Evolutionary conservation across 2,888 invertebrate species (phyloP).

Genomic region (Meganola albula): DNA sequence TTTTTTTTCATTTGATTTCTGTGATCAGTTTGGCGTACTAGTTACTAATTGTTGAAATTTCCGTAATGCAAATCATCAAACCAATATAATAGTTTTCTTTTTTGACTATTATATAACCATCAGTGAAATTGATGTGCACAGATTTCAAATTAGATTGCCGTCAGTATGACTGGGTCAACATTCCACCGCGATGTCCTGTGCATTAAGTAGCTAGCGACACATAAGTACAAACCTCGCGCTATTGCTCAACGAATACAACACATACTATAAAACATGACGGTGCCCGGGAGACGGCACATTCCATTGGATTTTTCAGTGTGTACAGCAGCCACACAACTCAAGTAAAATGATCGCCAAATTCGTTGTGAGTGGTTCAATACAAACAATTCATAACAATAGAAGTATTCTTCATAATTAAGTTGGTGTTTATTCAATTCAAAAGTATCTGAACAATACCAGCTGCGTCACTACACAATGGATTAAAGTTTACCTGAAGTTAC

Average conservation of each 20-base stretch:
- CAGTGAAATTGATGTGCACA: constrained; percentile 64
- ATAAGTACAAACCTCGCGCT: constrained; percentile 37
- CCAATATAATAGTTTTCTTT: no score
- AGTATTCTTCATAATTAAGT: neutral
- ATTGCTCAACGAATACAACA: constrained; percentile 59
- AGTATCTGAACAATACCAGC: neutral
- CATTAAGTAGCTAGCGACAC: constrained; percentile 49
- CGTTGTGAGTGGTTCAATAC: constrained; percentile 66
- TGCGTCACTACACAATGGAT: no score
- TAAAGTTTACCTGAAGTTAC: no score
- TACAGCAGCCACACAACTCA: constrained; percentile 63
- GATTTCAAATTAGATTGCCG: constrained; percentile 72
- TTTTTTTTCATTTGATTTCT: no score
- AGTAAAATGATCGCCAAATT: constrained; percentile 76
- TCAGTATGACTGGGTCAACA: constrained; percentile 66
- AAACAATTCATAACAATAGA: neutral
- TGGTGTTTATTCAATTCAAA: neutral
- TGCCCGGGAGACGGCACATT: constrained; percentile 62
- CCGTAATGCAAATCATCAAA: no score
- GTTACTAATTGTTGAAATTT: no score
- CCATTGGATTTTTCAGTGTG: constrained; percentile 46
- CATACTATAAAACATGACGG: constrained; percentile 63
- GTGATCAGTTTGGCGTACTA: no score
- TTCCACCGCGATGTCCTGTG: constrained; percentile 57
- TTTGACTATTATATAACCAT: constrained; percentile 56